Conservation (phyloP, 2,888 invertebrate species). For the Mesodorylaimus sp. region DNA sequence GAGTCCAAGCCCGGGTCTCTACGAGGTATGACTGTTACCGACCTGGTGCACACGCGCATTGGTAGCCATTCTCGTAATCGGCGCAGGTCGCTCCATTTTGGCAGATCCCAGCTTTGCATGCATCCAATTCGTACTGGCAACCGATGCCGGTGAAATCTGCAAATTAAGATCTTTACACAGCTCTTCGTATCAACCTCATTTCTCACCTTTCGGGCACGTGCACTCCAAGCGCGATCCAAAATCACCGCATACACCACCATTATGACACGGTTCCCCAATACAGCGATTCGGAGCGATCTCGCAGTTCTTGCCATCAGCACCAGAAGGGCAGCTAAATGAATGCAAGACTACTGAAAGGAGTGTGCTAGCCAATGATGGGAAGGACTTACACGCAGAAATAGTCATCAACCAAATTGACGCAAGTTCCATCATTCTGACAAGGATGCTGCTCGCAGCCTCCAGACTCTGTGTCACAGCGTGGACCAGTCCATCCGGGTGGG, state of each 20-base stretch:
- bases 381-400: conserved; percentile 66
- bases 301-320: conserved; percentile 88
- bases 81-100: conserved; percentile 24
- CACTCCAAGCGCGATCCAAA: conserved; percentile 86
- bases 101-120: conserved; percentile 19
- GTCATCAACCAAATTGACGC: conserved; percentile 64
- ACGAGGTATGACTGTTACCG: neutral
- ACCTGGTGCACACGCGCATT: conserved; percentile 66
- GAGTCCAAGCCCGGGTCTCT: neutral
- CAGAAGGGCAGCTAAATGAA: conserved; percentile 56
- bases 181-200: neutral
- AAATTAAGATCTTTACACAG: neutral
- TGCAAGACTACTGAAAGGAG: too few species aligned
- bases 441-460: conserved; percentile 67
- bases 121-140: conserved; percentile 20
- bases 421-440: conserved; percentile 83
- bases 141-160: conserved; percentile 18
- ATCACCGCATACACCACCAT: conserved; percentile 82
- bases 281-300: conserved; percentile 88
- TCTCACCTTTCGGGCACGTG: conserved; percentile 47
- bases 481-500: conserved; percentile 75
- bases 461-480: conserved; percentile 58
- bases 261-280: conserved; percentile 82
- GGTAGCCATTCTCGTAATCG: conserved; percentile 43
- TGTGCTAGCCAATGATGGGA: too few species aligned